Evolutionary conservation across 2,113 vertebrate species (phyloP).

Genomic region (Vulpes ferrilata): DNA sequence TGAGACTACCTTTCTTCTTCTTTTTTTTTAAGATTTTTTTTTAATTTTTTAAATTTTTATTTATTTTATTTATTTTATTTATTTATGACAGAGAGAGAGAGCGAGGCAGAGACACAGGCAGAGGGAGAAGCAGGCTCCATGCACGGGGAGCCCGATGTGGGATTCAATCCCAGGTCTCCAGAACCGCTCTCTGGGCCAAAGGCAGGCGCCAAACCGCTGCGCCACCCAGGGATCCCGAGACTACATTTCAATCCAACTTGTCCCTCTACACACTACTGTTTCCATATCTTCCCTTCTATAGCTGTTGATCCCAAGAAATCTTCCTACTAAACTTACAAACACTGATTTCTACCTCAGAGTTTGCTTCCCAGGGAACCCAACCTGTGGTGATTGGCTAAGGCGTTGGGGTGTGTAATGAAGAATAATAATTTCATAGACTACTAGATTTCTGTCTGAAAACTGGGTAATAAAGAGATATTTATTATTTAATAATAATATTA

Average conservation of each 20-base stretch:
- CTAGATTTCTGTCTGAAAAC: not conserved
- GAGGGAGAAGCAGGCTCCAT: too few species aligned
- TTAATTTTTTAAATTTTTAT: too few species aligned
- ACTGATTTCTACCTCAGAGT: not conserved
- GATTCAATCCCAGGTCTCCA: too few species aligned
- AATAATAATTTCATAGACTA: not conserved
- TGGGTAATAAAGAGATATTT: not conserved
- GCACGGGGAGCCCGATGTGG: too few species aligned
- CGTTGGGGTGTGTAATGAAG: not conserved
- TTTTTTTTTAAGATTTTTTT: too few species aligned
- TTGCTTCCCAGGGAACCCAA: not conserved
- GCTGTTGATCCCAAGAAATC: not conserved
- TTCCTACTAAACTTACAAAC: not conserved
- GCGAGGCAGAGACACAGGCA: too few species aligned
- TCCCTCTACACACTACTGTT: not conserved
- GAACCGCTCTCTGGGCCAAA: too few species aligned
- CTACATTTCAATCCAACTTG: not conserved
- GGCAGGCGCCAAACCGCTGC: too few species aligned
- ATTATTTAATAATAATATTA: too few species aligned
- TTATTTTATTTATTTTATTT: too few species aligned
- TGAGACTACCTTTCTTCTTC: not conserved
- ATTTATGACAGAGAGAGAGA: too few species aligned
- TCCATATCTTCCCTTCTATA: not conserved
- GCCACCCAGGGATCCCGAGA: not conserved
- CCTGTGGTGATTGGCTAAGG: not conserved